Base-by-base conservation (phyloP, 2,797 vertebrate species). In the Meda fulgida region DNA sequence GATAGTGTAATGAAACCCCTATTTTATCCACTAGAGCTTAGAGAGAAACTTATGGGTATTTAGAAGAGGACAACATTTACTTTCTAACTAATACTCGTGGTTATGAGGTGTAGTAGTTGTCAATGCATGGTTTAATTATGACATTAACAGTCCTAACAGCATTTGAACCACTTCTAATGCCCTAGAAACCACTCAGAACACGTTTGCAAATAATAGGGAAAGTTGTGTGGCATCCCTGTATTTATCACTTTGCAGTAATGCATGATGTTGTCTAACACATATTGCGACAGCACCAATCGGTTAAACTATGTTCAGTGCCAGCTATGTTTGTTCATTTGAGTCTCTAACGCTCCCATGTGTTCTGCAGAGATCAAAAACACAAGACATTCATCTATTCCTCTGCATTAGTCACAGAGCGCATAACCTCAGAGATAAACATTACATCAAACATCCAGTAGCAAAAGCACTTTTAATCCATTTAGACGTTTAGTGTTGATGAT, bases 361-460 rank as follows among this genome's bases (percentile, higher is more conserved):
- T 60, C 67, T 29, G 80, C 67, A 14, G 36, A 81, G 80, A 71
- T 71, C 51, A 58, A 81, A 58, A 72, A 55, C 67, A 31, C 80
- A 72, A 81, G 67, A 72, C 51, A 40, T 60, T n/a, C n/a, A 43
- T 81, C 36, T 81, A 29, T 72, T 81, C 53, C 66, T 66, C 40
- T 0, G 6, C 19, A 34, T 80, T 66, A 48, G 48, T 80, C 31
- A 53, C 65, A 69, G 78, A 67, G 31, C 23, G 1, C n/a, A 81
- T 21, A 16, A 81, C 66, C 66, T 55, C 66, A 40, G 51, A 66
- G 77, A 78, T 69, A 36, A 69, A 51, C 78, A 81, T 36, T 48
- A 29, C 34, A 70, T 55, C 29, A 70, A 55, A 55, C 65, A 81
- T 55, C 34, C 14, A 40, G 58, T 31, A 23, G 58, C 46, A 80